Evolutionary conservation across 2,113 vertebrate species (phyloP).

Genomic region (Charina bottae): DNA sequence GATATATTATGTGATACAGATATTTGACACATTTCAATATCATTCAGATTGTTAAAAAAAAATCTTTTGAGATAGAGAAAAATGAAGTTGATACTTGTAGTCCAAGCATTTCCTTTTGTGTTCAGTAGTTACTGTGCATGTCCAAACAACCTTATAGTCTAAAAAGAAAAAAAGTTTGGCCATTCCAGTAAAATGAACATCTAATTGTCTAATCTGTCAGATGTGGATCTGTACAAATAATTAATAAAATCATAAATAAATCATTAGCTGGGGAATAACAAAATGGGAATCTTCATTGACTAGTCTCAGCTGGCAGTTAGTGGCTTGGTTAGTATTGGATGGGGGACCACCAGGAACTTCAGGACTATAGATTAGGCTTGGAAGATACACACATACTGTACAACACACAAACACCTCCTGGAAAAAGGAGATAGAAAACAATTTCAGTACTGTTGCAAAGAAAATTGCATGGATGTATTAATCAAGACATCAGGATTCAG

Average conservation of each 20-base stretch:
- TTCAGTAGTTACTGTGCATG: neutral
- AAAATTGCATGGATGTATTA: neutral
- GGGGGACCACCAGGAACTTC: neutral
- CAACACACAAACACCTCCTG: neutral
- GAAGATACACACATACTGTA: neutral
- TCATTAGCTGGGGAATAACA: neutral
- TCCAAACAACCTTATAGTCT: neutral
- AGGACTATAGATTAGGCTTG: neutral
- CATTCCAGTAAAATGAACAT: neutral
- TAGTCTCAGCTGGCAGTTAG: neutral
- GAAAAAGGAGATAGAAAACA: neutral
- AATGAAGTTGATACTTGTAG: neutral
- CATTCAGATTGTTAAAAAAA: conserved; percentile 5
- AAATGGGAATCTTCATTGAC: neutral
- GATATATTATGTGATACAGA: neutral
- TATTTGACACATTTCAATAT: conserved; percentile 1
- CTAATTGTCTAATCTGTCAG: neutral
- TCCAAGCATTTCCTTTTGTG: neutral
- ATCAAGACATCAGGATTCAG: neutral
- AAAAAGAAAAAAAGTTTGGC: neutral
- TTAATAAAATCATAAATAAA: neutral
- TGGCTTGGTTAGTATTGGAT: neutral
- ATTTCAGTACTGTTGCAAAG: neutral
- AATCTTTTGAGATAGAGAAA: neutral
- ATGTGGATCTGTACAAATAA: neutral